Evolutionary conservation across 2,797 vertebrate species (phyloP), one percentile per base, ranked within the genome.

Genomic region (Pseudochromis fuscus): DNA sequence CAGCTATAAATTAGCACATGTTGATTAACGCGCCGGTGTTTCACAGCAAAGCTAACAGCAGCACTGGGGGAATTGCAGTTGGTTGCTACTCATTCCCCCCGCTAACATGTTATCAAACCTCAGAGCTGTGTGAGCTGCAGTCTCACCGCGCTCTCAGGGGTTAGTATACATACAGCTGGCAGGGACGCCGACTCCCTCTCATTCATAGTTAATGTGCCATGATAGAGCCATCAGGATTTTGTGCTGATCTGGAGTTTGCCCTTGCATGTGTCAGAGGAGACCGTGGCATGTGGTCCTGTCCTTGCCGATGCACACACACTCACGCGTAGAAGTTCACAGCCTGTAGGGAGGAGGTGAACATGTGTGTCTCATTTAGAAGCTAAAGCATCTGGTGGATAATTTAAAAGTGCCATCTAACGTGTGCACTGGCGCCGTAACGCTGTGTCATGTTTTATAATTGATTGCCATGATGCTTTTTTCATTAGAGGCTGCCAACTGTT

Each of bases 131-230:
- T n/a, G n/a, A n/a, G n/a, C n/a, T n/a, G n/a, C n/a, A n/a, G n/a
- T n/a, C n/a, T n/a, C n/a, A n/a, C 16, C 23, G 19, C 13, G 50
- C 69, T 75, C 58, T 52, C 2, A 7, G 53, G 63, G 60, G 52
- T 69, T 55, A 51, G 28, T 28, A 4, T 28, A 33, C 62, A 55
- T 46, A 21, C 45, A 72, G 69, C 76, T 45, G 64, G 52, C 53
- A 31, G 55, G 31, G 33, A 37, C 18, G 7, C 45, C 1, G 4
- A 45, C 40, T 40, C n/a, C 42, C 60, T 5, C 67, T 65, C 81
- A 70, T 82, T 80, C 70, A 84, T 62, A 77, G 37, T 74, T 86
- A 86, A 89, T 83, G 81, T 87, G 78, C 78, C 69, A 73, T 68
- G 80, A 87, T 87, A 40, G 82, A 83, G 81, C 51, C 72, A 77